Evolutionary conservation across 2,113 vertebrate species (phyloP), one percentile per base, ranked within the genome.

Genomic region (Anhinga rufa): DNA sequence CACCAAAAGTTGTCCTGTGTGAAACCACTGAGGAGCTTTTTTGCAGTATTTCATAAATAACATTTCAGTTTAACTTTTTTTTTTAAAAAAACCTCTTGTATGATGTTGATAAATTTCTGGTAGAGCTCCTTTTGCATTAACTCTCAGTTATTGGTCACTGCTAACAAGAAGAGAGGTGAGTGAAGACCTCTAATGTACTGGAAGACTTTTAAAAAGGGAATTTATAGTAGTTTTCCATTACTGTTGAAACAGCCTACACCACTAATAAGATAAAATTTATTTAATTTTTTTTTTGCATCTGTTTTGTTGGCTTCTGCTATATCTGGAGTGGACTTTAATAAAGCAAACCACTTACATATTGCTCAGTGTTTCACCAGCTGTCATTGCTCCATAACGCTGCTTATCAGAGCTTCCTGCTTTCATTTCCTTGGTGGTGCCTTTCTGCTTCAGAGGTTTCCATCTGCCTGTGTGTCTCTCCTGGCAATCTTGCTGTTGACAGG

Each of bases 1-100:
- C 93, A 96, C 95, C 95, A 97, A 92, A 98, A 95, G 74, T 85
- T 89, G 76, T 97, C 98, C 97, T 31, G 97, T 96, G 98, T 98
- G 98, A 98, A 98, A 98, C 97, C 82, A 66, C 94, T 25, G 81
- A 94, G 64, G 89, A 82, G 71, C 93, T 91, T 94, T 94, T 92
- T 83, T 83, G 68, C 92, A 57, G 58, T 96, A 89, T 94, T 88
- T 97, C 95, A 94, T 92, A 93, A 94, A 52, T 94, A 82, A 82
- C 85, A 86, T 95, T 92, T 97, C 91, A 92, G 88, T 97, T 91
- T 80, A 82, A 92, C 93, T 70, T 96, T 52, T 72, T 19, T 86
- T 82, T 97, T 92, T 91, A 87, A 12, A 26, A 19, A 26, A 57
- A 93, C 69, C 68, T 95, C 54, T 87, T 88, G 71, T 95, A 55